These are phyloP conservation scores for Hypomecis atomaria DNA, from an alignment of 2,888 invertebrate genomes.

Conservation along the genomic window DNA sequence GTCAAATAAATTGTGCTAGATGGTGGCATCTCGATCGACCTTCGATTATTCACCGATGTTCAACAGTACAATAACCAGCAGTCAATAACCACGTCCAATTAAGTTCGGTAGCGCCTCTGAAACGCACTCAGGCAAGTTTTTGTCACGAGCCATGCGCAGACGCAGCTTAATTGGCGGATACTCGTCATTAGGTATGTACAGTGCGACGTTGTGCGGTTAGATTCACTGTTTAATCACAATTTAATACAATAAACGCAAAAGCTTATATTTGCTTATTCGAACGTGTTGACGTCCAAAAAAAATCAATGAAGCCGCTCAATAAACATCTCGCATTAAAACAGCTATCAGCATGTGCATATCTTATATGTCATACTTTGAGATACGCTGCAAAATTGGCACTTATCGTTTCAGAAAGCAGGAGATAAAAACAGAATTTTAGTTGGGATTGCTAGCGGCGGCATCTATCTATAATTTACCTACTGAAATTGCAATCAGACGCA, in stretches of 20 bases:
- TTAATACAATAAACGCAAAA: slow-evolving; percentile 14
- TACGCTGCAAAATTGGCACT: slow-evolving; percentile 21
- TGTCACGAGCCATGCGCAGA: slow-evolving; percentile 61
- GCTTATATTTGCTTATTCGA: slow-evolving; percentile 24
- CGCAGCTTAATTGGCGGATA: slow-evolving; percentile 78
- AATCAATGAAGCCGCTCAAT: slow-evolving; percentile 19
- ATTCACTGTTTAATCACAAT: slow-evolving; percentile 31
- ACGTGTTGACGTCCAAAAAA: slow-evolving; percentile 19
- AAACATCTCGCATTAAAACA: slow-evolving; percentile 20
- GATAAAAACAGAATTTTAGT: slow-evolving; percentile 14
- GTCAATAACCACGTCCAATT: slow-evolving; percentile 77
- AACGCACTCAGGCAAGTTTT: slow-evolving; percentile 73
- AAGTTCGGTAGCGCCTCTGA: slow-evolving; percentile 80
- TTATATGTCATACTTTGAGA: slow-evolving; percentile 22
- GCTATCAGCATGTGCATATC: slow-evolving; percentile 26
- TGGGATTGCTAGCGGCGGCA: slow-evolving; percentile 11
- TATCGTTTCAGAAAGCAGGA: slow-evolving; percentile 9
- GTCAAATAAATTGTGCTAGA: slow-evolving; percentile 33
- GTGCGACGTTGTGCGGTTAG: slow-evolving; percentile 45
- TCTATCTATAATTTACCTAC: slow-evolving; percentile 19
- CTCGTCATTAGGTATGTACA: slow-evolving; percentile 73
- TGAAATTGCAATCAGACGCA: slow-evolving; percentile 25
- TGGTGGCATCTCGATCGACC: slow-evolving; percentile 55
- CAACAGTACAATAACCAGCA: slow-evolving; percentile 65
- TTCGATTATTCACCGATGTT: slow-evolving; percentile 66